These are phyloP conservation scores for Chymomyza caudatula DNA, from an alignment of 2,888 invertebrate species.

Conservation along the genomic window DNA sequence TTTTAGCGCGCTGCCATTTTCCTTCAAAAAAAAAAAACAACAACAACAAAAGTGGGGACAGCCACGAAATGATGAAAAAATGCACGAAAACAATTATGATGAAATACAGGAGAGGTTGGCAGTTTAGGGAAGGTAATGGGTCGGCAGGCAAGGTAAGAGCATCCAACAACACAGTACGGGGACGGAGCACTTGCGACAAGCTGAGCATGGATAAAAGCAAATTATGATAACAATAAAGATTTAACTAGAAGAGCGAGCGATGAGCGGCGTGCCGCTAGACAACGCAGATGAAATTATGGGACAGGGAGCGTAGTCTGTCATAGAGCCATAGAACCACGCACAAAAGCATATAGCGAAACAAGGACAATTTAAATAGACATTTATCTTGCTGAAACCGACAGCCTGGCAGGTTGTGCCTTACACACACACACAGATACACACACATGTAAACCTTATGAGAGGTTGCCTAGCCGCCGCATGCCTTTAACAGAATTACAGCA, in stretches of 20 bases:
- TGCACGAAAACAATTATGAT: slow-evolving; percentile 71
- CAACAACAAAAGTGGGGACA: background rate
- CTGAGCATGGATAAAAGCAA: slow-evolving; percentile 70
- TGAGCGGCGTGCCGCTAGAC: slow-evolving; percentile 56
- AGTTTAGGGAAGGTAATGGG: slow-evolving; percentile 29
- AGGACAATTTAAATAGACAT: slow-evolving; percentile 72
- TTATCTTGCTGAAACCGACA: slow-evolving; percentile 62
- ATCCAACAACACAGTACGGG: background rate
- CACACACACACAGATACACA: slow-evolving; percentile 30
- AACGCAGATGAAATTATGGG: slow-evolving; percentile 19
- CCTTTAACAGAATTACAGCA: slow-evolving; percentile 65
- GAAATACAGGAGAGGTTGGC: slow-evolving; percentile 41
- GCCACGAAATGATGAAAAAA: slow-evolving; percentile 43
- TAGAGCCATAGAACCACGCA: background rate
- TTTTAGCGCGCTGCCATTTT: background rate
- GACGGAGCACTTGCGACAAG: slow-evolving; percentile 51
- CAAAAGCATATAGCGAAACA: slow-evolving; percentile 50
- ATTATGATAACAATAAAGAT: slow-evolving; percentile 73
- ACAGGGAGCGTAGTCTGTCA: background rate
- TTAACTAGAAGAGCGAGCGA: slow-evolving; percentile 51
- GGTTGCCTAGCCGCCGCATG: slow-evolving; percentile 15
- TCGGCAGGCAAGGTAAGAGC: slow-evolving; percentile 29
- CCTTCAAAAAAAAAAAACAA: slow-evolving; percentile 16
- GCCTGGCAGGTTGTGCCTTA: slow-evolving; percentile 5
- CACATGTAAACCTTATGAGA: slow-evolving; percentile 14